Base-by-base conservation (phyloP, 2,113 vertebrate species). In the Ranitomeya variabilis region DNA sequence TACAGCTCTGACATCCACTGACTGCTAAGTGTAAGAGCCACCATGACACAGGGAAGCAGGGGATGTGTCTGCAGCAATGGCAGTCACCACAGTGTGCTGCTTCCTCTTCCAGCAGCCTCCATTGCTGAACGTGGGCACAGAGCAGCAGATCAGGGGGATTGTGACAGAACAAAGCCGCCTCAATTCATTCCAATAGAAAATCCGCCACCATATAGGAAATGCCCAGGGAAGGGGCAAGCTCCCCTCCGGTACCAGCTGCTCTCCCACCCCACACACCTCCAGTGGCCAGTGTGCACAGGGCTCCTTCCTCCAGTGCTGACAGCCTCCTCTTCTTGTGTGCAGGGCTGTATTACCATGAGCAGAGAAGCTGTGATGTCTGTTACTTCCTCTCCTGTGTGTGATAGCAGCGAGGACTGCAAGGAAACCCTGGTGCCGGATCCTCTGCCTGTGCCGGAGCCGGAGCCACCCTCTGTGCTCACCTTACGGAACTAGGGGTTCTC, bases 361-460 rank as follows among this genome's bases (percentile, higher is more conserved):
- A 57, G 89, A 89, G 64, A 74, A 85, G 69, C 89, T 16, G 85
- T 69, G 89, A 83, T 87, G 85, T 64, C 57, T 86, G 66, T 83
- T 86, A 90, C 89, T 90, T 87, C 89, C 89, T 90, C 89, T 78
- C 78, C 79, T 62, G 88, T 57, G 90, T 51, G 81, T 60, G 90
- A 80, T 80, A 66, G 78, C 78, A 52, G 19, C 8, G 16, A 80
- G n/a, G 67, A 86, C n/a, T 15, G n/a, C 81, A 14, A n/a, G 26
- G 14, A 91, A 90, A 85, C 51, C 11, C 54, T 55, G 90, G 90
- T 60, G 66, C 77, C 89, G 91, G 92, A 92, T 87, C 66, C 0
- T 31, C 45, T 45, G 7, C 18, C 19, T 62, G 4, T 19, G 57
- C 86, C n/a, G 89, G 86, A 86, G 64, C 87, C 11, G 81, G 82